Conservation (phyloP, 2,113 vertebrate genomes). For the Nestor notabilis region DNA sequence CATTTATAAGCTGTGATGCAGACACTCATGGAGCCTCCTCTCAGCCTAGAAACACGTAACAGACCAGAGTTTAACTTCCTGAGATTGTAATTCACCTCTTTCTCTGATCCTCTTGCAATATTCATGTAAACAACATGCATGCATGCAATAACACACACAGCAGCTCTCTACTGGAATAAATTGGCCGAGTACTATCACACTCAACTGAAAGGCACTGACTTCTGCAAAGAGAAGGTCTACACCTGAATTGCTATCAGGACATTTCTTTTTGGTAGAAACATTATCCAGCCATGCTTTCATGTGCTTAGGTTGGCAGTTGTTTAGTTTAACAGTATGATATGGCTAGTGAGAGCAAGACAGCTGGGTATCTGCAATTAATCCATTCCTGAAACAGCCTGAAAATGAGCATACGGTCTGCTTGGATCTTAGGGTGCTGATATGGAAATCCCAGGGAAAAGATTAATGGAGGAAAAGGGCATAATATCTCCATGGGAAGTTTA, state of each 20-base stretch:
- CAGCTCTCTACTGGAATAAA: neutral
- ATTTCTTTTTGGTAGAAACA: neutral
- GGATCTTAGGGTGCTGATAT: neutral
- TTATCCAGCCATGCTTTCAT: neutral
- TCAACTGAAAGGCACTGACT: neutral
- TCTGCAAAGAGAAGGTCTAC: neutral
- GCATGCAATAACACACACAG: neutral
- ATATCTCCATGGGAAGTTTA: neutral
- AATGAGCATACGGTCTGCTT: neutral
- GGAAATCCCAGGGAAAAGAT: conserved; percentile 12
- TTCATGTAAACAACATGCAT: neutral
- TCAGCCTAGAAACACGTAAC: neutral
- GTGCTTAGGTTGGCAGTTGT: neutral
- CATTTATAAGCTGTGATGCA: neutral
- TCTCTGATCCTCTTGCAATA: neutral
- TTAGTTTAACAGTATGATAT: neutral
- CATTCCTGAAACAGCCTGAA: neutral
- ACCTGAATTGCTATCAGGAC: neutral
- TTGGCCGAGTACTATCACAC: neutral
- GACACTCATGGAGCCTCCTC: accelerated
- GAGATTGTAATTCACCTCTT: neutral
- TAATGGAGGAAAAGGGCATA: neutral
- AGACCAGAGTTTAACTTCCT: neutral
- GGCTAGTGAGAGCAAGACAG: neutral
- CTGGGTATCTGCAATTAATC: neutral